Base-by-base conservation (phyloP, 2,888 invertebrate species). In the Seira sanloemensis region DNA sequence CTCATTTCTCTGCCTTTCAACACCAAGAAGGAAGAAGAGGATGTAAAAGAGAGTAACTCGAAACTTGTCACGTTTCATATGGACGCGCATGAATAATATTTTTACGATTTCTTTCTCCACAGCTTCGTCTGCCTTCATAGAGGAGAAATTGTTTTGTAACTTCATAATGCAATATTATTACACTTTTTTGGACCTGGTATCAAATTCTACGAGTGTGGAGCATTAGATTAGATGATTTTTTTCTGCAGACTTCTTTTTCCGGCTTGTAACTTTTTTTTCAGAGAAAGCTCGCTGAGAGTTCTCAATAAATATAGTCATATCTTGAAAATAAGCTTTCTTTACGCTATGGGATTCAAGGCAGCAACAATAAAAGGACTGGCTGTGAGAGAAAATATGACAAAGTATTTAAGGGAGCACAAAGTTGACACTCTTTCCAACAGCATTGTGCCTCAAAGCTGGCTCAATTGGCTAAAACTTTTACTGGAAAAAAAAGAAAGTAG, bases 61-160 rank as follows among this genome's bases (percentile, higher is more conserved):
- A 78, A 78, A 79, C 72, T 79, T 79, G 79, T 79, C 79, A 79
- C 79, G 79, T 79, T 79, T 79, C 79, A 68, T 73, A 73, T 79
- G 79, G 79, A 79, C 72, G 73, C 72, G 68, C 73, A 79, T 73
- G 79, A 73, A 79, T 79, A 79, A 73, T 73, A 78, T 78, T 78
- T 78, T 78, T 78, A 78, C 72, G 78, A 78, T 78, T 78, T 69
- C 67, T 54, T 78, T 69, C 58, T 78, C 46, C 74, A 4, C 58
- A 58, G 58, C 58, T 18, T 12, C 58, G 4, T 37, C 12, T 4
- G 16, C n/a, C 4, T 58, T 58, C 58, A 62, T 74, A 69, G 26
- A 54, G 58, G 50, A 74, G 62, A 23, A 19, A 24, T 58, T 69
- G 25, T 75, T 66, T 78, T 78, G 78, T 72, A 72, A 78, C 78